Evolutionary conservation across 2,113 vertebrate genomes (phyloP).

Genomic region (Urocynchramus pylzowi): DNA sequence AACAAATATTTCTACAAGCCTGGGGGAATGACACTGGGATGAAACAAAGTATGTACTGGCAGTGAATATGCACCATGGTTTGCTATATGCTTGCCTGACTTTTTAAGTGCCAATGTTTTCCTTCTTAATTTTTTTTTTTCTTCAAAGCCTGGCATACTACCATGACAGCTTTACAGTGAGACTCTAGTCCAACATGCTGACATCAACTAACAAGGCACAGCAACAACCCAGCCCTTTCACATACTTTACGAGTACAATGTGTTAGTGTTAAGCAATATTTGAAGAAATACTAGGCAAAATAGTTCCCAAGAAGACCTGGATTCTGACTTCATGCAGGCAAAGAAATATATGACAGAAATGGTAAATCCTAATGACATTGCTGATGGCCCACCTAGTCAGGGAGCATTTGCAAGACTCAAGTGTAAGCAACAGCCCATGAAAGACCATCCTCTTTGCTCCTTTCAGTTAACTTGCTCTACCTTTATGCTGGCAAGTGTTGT

Average conservation of each 20-base stretch:
- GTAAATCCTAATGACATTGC: not conserved
- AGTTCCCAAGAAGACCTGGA: constrained; percentile 3
- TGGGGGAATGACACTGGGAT: not conserved
- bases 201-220: not conserved
- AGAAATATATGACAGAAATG: not conserved
- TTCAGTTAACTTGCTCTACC: not conserved
- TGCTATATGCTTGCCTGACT: not conserved
- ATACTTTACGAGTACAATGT: not conserved
- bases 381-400: not conserved
- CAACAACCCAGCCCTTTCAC: not conserved
- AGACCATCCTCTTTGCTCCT: not conserved
- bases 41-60: not conserved
- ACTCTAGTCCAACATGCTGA: not conserved
- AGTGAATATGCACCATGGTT: not conserved
- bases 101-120: not conserved
- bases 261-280: constrained; percentile 42
- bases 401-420: not conserved
- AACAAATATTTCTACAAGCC: not conserved
- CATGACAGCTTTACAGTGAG: constrained; percentile 7
- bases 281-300: constrained; percentile 18
- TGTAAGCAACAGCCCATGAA: not conserved
- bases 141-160: constrained; percentile 19
- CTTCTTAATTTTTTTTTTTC: not conserved
- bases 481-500: not conserved
- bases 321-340: not conserved